Conservation (phyloP, 2,113 vertebrate species). For the Alligator mississippiensis region DNA sequence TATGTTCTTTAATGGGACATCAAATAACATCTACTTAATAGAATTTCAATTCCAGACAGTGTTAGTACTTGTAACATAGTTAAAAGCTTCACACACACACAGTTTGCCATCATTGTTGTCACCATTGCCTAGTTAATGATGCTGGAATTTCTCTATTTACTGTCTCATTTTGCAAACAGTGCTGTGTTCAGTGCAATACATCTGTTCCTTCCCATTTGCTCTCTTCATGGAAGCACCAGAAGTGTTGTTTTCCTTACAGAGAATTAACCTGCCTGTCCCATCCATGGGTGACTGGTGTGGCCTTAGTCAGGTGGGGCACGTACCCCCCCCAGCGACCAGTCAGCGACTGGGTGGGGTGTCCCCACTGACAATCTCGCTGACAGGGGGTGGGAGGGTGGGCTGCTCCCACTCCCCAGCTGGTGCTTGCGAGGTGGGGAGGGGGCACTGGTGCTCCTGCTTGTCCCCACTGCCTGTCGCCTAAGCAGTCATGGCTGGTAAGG, state of each 20-base stretch:
- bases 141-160: conserved; percentile 21
- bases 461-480: too few relatives aligned
- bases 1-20: background rate
- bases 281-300: too few relatives aligned
- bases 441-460: too few relatives aligned
- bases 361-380: too few relatives aligned
- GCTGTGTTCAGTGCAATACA: background rate
- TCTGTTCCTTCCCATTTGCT: conserved; percentile 1
- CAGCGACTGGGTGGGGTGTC: too few relatives aligned
- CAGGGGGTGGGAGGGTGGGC: too few relatives aligned
- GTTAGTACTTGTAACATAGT: background rate
- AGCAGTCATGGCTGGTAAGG: too few relatives aligned
- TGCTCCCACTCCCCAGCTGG: too few relatives aligned
- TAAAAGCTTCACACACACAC: background rate
- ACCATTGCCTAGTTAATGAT: conserved; percentile 1
- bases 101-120: background rate
- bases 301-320: too few relatives aligned
- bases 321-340: too few relatives aligned
- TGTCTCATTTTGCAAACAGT: background rate
- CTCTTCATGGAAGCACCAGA: background rate
- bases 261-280: background rate
- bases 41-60: conserved; percentile 19
- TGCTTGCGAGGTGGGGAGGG: too few relatives aligned
- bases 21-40: background rate
- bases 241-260: background rate